A percentile compares a stretch with the other conserved stretches of the same genome.
These are phyloP conservation scores for Drosophila jambulina DNA, from an alignment of 1,140 invertebrate genomes.

Conservation along the genomic window DNA sequence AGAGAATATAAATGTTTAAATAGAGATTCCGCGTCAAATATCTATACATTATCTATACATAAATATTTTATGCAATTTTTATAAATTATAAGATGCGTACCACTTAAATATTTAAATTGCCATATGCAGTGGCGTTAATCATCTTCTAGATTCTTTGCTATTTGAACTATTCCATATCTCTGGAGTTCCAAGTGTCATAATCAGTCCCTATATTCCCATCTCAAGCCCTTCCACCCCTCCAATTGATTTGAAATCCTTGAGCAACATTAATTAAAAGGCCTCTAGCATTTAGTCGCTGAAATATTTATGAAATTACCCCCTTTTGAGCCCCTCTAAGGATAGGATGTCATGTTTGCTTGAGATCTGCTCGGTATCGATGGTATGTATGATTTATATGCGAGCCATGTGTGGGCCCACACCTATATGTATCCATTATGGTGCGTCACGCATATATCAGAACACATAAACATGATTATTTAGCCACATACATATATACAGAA, in stretches of 20 bases:
- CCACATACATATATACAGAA: neutral
- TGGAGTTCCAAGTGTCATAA: neutral
- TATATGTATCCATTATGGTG: slow-evolving; percentile 8
- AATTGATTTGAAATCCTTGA: slow-evolving; percentile 17
- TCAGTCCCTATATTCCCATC: neutral
- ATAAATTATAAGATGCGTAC: too few relatives aligned
- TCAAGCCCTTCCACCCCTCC: neutral
- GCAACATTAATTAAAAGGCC: slow-evolving; percentile 27
- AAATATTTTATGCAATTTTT: neutral
- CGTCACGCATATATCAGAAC: slow-evolving; percentile 14
- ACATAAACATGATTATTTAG: slow-evolving; percentile 12
- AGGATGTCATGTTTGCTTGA: slow-evolving; percentile 15
- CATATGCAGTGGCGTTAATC: neutral
- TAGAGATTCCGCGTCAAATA: too few relatives aligned
- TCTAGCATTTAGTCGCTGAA: slow-evolving; percentile 27
- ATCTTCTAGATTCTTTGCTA: neutral
- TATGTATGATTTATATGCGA: slow-evolving; percentile 16
- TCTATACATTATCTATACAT: too few relatives aligned
- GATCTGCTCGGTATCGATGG: slow-evolving; percentile 35
- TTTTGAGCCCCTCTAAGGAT: neutral
- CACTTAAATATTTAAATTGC: too few relatives aligned
- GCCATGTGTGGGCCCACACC: neutral
- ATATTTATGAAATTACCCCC: slow-evolving; percentile 44
- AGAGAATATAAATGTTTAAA: too few relatives aligned
- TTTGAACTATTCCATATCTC: neutral